Evolutionary conservation across 2,797 vertebrate species (phyloP), one percentile per base, ranked within the genome.

Genomic region (Gobionotothen gibberifrons): DNA sequence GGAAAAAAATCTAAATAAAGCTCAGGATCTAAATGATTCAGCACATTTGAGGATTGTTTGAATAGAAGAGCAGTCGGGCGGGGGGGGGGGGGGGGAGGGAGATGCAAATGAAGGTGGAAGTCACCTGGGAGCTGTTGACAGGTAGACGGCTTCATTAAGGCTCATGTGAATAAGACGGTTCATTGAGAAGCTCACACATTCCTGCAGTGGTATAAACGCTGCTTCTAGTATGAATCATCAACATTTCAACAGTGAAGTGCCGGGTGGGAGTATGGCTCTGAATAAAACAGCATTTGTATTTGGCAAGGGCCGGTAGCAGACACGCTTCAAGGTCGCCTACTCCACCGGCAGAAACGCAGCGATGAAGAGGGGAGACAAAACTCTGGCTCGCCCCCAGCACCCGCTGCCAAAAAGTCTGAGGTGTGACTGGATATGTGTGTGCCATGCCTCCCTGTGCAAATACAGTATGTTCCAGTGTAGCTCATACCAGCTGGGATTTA

Each of bases 21-120:
- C 73, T 40, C 21, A 5, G 55, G 66, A 71, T 77, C 87, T 90
- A 66, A 91, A 90, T 87, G 85, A 90, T 91, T 92, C 70, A 91
- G 64, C 79, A 73, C 73, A 40, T 56, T 4, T 36, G 64, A 72
- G 78, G 47, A 72, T 53, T 73, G 81, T 78, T 58, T 81, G 65
- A 84, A 85, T 68, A 58, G 66, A 69, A 66, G 44, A 77, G 72
- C 43, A 69, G 59, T 60, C 15, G 68, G 17, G 9, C 2, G 46
- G 16, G 21, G n/a, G 15, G 29, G 46, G 15, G 14, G 9, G 17
- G n/a, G 46, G 2, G 14, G 59, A 56, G 29, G 6, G 40, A 51
- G 66, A 65, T 21, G 47, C 51, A 17, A 42, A 10, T 61, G 29
- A 40, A 68, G 10, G 47, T 6, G 71, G 60, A 16, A 48, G 43